A percentile compares a stretch with the other conserved stretches of the same genome.
Evolutionary conservation across 2,888 invertebrate genomes (phyloP).

Genomic region (Caenorhabditis uteleia): DNA sequence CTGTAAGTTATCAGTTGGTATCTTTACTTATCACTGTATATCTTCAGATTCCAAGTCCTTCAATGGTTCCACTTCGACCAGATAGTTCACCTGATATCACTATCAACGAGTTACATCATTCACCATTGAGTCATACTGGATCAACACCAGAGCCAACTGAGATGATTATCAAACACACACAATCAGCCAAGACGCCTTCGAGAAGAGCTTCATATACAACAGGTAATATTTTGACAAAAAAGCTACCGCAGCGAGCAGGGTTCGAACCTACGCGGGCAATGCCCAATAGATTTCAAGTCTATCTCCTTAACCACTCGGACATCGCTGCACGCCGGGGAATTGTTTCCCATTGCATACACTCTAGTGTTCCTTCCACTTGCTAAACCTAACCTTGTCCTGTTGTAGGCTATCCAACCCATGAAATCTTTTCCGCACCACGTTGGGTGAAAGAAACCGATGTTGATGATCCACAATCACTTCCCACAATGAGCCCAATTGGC

Average conservation of each 20-base stretch:
- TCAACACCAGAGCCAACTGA: conserved; percentile 47
- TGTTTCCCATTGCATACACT: no score
- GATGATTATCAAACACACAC: not conserved
- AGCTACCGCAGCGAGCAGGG: conserved; percentile 74
- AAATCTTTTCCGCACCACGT: conserved; percentile 19
- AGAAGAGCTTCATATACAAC: conserved; percentile 28
- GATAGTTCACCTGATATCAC: conserved; percentile 40
- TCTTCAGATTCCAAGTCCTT: conserved; percentile 43
- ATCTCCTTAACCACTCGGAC: conserved; percentile 77
- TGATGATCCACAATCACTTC: conserved; percentile 42
- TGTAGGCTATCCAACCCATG: conserved; percentile 29
- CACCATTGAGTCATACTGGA: conserved; percentile 47
- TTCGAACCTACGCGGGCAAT: conserved; percentile 78
- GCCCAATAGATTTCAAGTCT: conserved; percentile 78
- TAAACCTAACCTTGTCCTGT: conserved; percentile 3
- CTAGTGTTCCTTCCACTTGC: no score
- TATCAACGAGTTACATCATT: conserved; percentile 36
- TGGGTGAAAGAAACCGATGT: conserved; percentile 57
- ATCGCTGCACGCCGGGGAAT: conserved; percentile 70
- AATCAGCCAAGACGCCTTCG: conserved; percentile 11
- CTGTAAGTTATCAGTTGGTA: conserved; percentile 13
- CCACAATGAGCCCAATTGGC: conserved; percentile 43
- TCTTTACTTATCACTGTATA: not conserved
- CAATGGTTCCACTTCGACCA: conserved; percentile 40
- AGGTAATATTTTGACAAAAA: conserved; percentile 19